phyloP scores from a whole-genome alignment of 1,140 invertebrate species.

The Orussus abietinus region DNA sequence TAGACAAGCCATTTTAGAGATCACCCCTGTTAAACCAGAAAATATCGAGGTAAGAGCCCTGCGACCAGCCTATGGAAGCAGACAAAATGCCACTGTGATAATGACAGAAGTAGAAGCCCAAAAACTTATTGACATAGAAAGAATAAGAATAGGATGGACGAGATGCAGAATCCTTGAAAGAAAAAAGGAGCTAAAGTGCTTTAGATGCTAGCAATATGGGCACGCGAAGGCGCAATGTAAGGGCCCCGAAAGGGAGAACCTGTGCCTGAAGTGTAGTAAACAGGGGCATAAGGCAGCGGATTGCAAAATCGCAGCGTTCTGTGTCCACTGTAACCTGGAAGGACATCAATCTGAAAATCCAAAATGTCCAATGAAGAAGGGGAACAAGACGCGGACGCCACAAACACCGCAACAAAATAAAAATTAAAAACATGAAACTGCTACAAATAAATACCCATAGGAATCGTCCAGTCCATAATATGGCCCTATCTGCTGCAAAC shows the following conservation, averaged over 20 bases:
- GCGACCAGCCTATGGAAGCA: not conserved
- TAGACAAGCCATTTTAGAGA: not conserved
- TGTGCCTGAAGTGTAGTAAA: conserved; percentile 10
- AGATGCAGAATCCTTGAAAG: not conserved
- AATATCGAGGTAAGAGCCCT: not conserved
- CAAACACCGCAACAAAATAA: too few relatives aligned
- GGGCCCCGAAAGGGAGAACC: conserved; percentile 1
- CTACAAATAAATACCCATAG: too few relatives aligned
- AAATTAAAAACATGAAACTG: too few relatives aligned
- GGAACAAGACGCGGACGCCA: conserved; percentile 6
- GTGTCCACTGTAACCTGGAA: conserved; percentile 2
- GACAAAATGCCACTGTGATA: not conserved
- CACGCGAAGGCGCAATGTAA: conserved; percentile 2
- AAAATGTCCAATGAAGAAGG: conserved; percentile 2
- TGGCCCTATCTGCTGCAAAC: conserved; percentile 9
- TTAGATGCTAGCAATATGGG: conserved; percentile 13
- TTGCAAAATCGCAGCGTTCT: conserved; percentile 2
- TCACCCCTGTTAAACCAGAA: too few relatives aligned
- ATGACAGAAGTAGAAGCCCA: too few relatives aligned
- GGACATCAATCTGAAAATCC: not conserved
- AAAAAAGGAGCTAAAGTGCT: conserved; percentile 1
- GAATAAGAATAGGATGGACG: conserved; percentile 10
- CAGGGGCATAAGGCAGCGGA: conserved; percentile 5
- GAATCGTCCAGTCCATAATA: too few relatives aligned
- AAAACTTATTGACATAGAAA: too few relatives aligned